Evolutionary conservation across 2,113 vertebrate genomes (phyloP), one percentile per base, ranked within the genome.

Genomic region (Cyprinodon tularosa): DNA sequence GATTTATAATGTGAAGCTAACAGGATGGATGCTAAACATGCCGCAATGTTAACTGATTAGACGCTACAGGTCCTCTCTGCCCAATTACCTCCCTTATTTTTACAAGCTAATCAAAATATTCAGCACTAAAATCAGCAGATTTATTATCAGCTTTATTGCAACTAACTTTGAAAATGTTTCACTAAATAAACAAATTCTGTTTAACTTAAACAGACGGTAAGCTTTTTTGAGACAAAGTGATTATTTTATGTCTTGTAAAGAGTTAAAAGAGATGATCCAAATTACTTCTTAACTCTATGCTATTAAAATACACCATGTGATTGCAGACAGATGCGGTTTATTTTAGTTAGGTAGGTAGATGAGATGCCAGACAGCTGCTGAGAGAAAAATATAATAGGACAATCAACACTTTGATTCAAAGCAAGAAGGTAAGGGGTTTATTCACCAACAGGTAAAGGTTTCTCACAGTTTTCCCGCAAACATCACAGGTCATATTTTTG

Each of bases 1-100:
- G 53, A 71, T 71, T 71, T 60, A 71, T 71, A 61, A 20, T 53
- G 68, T 44, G 68, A 8, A 22, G n/a, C 50, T 60, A 60, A 68
- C 17, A 57, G 15, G 45, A 71, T 61, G 12, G 68, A 17, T 6
- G 39, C 39, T 29, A 22, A 68, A 29, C 47, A 20, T 38, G 2
- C 17, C 13, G 44, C 48, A 15, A 14, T 40, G 59, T 17, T 50
- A 68, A 69, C 22, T 5, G 48, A 42, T 61, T 61, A 59, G 53
- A n/a, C 7, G 39, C 2, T 44, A 65, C 61, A 6, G 0, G 8
- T 38, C 62, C 37, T 42, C 13, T 0, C 39, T 44, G 53, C 53
- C 39, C 39, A 60, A 22, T 44, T 44, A 44, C n/a, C 39, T 44
- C 37, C 17, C 1, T 70, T 71, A 14, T 77, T 63, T 70, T 44